Base-by-base conservation (phyloP, 2,797 vertebrate genomes). In the Ctenosaura bakeri region DNA sequence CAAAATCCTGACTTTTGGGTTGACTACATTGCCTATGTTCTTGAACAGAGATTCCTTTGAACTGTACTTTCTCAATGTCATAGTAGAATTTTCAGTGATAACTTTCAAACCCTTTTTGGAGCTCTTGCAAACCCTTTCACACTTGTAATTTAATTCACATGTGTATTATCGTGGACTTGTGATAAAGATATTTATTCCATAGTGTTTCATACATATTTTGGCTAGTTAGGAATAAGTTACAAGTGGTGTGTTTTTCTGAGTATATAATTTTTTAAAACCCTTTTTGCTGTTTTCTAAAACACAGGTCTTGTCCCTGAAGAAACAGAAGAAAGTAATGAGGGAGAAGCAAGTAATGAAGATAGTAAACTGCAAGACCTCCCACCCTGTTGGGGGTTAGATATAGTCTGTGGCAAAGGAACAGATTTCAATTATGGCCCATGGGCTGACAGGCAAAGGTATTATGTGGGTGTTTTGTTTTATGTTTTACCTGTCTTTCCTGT, bases 381-480 rank as follows among this genome's bases (percentile, higher is more conserved):
- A 82, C 99, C 99, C 0, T 99, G 99, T 79, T 99, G 99, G 98
- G 99, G 99, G 85, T 96, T 99, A 93, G 99, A 99, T 91, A 99
- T 99, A 10, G 99, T 99, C 89, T 99, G 99, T 96, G 99, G 99
- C 1, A 99, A 99, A 97, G 99, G 99, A 96, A 99, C 99, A 3
- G 99, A 99, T 93, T 99, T 99, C 95, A 99, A 99, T 96, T 99
- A 99, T 14, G 99, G 99, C 3, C 99, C 99, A 0, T 99, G 99
- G 99, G 99, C 98, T 13, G 99, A 99, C 83, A 98, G 99, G 59
- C 99, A 99, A 95, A 99, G 99, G 99, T 99, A 96, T 20, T 90
- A 88, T 32, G 6, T 46, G 22, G n/a, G 5, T 74, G 18, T n/a
- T 46, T 38, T 10, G 2, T 42, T 76, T 42, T 9, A 22, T 10